phyloP scores from a whole-genome alignment of 2,888 invertebrate genomes.

The Drosophila meridiana region DNA sequence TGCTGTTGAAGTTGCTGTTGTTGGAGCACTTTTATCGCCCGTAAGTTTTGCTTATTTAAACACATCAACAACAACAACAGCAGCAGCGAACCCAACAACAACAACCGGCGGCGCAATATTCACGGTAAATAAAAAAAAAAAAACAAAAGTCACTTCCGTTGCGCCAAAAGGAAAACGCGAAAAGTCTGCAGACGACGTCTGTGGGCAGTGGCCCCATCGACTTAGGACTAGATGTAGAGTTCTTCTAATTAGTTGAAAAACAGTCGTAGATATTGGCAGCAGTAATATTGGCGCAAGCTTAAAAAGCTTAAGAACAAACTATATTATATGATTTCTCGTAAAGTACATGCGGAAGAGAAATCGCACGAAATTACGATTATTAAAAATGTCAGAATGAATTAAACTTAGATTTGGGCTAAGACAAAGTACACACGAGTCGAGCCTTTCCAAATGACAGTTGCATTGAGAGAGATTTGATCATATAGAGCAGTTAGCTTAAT shows the following conservation, averaged over 20 bases:
- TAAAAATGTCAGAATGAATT: not conserved
- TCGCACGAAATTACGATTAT: not conserved
- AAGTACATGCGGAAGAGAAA: constrained; percentile 16
- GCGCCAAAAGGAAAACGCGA: constrained; percentile 73
- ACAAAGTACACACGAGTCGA: not conserved
- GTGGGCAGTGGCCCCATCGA: constrained; percentile 37
- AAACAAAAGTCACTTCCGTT: constrained; percentile 83
- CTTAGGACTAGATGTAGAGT: constrained; percentile 25
- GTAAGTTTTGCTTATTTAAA: constrained; percentile 78
- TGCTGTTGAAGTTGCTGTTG: constrained; percentile 39
- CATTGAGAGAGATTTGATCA: not conserved
- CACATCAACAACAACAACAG: constrained; percentile 54
- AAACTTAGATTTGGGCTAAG: not conserved
- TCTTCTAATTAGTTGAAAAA: constrained; percentile 60
- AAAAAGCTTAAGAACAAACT: constrained; percentile 13
- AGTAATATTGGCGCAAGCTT: not conserved
- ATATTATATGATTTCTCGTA: not conserved
- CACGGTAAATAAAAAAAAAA: constrained; percentile 76
- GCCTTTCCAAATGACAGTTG: not conserved
- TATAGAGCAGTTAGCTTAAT: not conserved
- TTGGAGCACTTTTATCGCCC: constrained; percentile 72
- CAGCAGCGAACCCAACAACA: constrained; percentile 26
- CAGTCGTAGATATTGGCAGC: constrained; percentile 23
- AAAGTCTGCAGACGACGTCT: constrained; percentile 66
- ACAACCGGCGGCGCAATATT: constrained; percentile 75